Percentiles rank a stretch among this genome's conserved stretches.
These are phyloP conservation scores for Leptinotarsa tumamoca DNA, from an alignment of 2,888 invertebrate species.

Conservation along the genomic window DNA sequence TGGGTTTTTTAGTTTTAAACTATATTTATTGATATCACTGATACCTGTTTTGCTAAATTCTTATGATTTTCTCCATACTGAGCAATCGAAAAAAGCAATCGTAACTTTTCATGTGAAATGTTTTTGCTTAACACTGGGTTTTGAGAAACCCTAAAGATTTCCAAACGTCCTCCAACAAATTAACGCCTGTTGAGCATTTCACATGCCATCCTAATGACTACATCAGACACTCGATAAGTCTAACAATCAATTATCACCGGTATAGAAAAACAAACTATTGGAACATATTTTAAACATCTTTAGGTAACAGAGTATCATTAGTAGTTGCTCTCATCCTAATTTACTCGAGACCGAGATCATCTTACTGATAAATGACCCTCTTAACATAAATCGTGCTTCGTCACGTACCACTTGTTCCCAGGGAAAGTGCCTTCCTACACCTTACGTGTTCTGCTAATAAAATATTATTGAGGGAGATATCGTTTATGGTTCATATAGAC, in stretches of 20 bases:
- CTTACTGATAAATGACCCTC: constrained; percentile 30
- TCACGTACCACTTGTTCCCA: neutral
- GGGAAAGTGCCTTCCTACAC: neutral
- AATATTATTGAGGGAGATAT: neutral
- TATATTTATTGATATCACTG: too few relatives aligned
- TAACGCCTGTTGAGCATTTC: neutral
- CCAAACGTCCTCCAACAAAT: neutral
- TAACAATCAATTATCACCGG: neutral
- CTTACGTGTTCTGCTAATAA: neutral
- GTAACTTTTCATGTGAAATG: too few relatives aligned
- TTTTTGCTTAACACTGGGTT: too few relatives aligned
- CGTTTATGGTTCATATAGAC: neutral
- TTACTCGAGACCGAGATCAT: constrained; percentile 22
- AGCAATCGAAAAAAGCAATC: too few relatives aligned
- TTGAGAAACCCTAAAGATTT: too few relatives aligned
- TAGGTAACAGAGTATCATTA: constrained; percentile 29
- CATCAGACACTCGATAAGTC: constrained; percentile 4
- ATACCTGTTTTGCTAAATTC: too few relatives aligned
- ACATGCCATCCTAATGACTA: neutral
- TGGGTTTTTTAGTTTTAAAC: too few relatives aligned
- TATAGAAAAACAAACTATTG: neutral
- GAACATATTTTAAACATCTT: constrained; percentile 26
- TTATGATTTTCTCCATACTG: too few relatives aligned
- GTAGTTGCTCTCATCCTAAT: constrained; percentile 27
- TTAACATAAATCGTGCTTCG: constrained; percentile 8